Base-by-base conservation (phyloP, 2,888 invertebrate genomes). In the Epirrita christyi region DNA sequence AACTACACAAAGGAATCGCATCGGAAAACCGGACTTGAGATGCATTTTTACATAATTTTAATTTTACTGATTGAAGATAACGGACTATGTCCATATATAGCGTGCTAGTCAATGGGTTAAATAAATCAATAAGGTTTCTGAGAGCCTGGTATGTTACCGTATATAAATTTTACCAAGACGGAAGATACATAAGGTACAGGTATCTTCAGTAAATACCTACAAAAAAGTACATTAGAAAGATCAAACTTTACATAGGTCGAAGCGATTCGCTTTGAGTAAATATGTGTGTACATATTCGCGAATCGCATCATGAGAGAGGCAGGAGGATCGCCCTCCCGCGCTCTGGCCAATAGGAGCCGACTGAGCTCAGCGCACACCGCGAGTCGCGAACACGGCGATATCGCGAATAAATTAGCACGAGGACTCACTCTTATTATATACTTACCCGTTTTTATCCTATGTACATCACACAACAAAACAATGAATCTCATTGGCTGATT, bases 321-420 rank as follows among this genome's bases (percentile, higher is more conserved):
- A 59, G 86, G 90, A 91, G 91, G 89, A 88, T 88, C 86, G 88
- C 88, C 91, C 91, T 91, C 89, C 84, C 83, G 78, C 74, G 72
- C 71, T 72, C 73, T 74, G 72, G 78, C 91, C 91, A 92, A 91
- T 91, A 79, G 75, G 68, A 78, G 49, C 40, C 46, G 50, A 36
- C 37, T 34, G 41, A 34, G 34, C 27, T 28, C 43, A 73, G 80
- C 78, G 75, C 76, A 68, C 77, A 67, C 70, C 74, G 76, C 74
- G 77, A 70, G 73, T 76, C 74, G 76, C 73, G 71, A 51, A 66
- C 73, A 73, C 71, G 71, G 70, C 78, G 75, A 75, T 78, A 78
- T 85, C 80, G 89, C 88, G 86, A 89, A 90, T 90, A 86, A 78
- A 85, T 88, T 88, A 82, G 83, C 87, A 76, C 51, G 66, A 68